Conservation (phyloP, 2,797 vertebrate genomes). For the Acipenser transmontanus region DNA sequence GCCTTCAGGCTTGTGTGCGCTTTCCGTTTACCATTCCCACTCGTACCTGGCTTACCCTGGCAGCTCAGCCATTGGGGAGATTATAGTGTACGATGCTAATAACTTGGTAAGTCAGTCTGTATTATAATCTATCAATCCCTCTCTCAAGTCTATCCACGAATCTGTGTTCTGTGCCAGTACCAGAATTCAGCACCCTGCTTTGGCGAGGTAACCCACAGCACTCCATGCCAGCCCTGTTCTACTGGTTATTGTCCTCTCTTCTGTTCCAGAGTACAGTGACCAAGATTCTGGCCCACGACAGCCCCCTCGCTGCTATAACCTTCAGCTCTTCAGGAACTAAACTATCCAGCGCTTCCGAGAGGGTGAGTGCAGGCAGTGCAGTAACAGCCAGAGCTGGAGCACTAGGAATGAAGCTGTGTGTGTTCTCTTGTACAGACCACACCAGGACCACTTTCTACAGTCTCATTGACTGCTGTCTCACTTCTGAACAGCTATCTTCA, state of each 20-base stretch:
- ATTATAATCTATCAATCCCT: no score
- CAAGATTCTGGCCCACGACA: conserved; percentile 80
- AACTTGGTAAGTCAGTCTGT: conserved; percentile 70
- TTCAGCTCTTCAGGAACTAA: conserved; percentile 79
- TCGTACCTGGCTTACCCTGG: conserved; percentile 88
- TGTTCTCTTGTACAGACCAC: no score
- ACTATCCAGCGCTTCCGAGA: conserved; percentile 85
- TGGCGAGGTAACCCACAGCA: no score
- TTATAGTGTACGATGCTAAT: conserved; percentile 82
- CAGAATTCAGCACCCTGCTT: no score
- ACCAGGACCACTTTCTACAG: no score
- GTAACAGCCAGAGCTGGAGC: no score
- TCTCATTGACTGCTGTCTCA: no score
- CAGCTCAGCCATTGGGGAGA: conserved; percentile 77
- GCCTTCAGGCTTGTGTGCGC: conserved; percentile 79
- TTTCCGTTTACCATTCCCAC: conserved; percentile 87
- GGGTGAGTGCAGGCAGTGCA: conserved; percentile 46
- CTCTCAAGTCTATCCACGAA: no score
- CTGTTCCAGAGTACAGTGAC: conserved; percentile 69
- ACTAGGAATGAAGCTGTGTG: no score
- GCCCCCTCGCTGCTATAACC: conserved; percentile 77
- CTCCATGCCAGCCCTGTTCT: no score
- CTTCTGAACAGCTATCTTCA: no score
- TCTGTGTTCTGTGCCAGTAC: no score
- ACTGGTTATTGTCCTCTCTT: background rate